Base-by-base conservation (phyloP, 2,113 vertebrate genomes). In the Thalassoma bifasciatum region DNA sequence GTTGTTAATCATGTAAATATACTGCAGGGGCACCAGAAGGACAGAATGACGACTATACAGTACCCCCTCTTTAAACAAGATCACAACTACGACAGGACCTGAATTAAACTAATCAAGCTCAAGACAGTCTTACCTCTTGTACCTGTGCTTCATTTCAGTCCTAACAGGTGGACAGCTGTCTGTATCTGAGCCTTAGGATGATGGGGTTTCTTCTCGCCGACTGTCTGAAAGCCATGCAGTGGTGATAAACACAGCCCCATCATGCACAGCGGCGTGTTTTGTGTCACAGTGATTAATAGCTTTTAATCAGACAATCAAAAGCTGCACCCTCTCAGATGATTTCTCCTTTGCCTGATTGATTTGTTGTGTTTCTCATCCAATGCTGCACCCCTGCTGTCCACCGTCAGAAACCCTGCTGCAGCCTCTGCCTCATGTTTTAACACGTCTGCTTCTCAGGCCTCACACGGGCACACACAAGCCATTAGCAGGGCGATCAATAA, bases 401-500 rank as follows among this genome's bases (percentile, higher is more conserved):
- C 49, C 46, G 36, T 60, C 46, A 30, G 11, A 40, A 72, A 50
- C 42, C 56, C 53, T 37, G 19, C 23, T 46, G 24, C n/a, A 52
- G 22, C 57, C 72, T 69, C 54, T 37, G 36, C 42, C 30, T 37
- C 57, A 14, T 17, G 61, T 46, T 66, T 10, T 59, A 21, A 34
- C n/a, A 24, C 10, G 23, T 70, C 23, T 57, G 50, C 50, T 34
- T 51, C 47, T 8, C 12, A 22, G 21, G 19, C 63, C 64, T 78
- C 57, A 42, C 12, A 42, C 40, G 14, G 4, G 12, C 10, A 44
- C 46, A 50, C 72, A 66, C 66, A 76, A 12, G 10, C 61, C 61
- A 86, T 82, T 58, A 83, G 46, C 46, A 9, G 37, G 36, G 53
- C 2, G 34, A 77, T 80, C 68, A 69, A 80, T 86, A 77, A 37